These are phyloP conservation scores for Hemiprocne comata DNA, from an alignment of 2,113 vertebrate genomes.

Conservation along the genomic window DNA sequence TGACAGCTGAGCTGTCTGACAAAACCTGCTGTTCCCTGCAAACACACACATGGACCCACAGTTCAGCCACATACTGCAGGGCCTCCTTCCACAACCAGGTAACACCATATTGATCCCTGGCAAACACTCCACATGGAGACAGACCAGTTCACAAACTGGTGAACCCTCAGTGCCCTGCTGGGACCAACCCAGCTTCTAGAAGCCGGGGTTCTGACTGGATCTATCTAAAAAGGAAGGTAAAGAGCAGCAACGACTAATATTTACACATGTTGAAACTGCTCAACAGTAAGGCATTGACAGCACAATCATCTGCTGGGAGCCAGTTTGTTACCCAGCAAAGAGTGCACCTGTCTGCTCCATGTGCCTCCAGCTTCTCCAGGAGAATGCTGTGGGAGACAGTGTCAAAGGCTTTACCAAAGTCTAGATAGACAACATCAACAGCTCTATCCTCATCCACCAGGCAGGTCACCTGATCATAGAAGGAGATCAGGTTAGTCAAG, in stretches of 20 bases:
- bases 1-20: constrained; percentile 72
- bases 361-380: too few species aligned
- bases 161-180: background rate
- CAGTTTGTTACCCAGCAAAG: too few species aligned
- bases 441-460: too few species aligned
- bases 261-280: background rate
- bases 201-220: background rate
- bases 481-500: too few species aligned
- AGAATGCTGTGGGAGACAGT: too few species aligned
- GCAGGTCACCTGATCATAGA: too few species aligned
- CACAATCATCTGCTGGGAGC: background rate
- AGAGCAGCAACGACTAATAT: background rate
- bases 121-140: background rate
- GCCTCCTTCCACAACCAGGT: background rate
- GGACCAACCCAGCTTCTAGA: background rate
- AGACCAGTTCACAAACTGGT: background rate
- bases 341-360: too few species aligned
- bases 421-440: too few species aligned
- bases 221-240: background rate
- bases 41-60: accelerated
- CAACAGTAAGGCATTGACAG: background rate
- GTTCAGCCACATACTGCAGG: background rate
- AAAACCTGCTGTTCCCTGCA: constrained; percentile 84
- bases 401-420: too few species aligned
- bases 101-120: background rate